Conservation (phyloP, 2,113 vertebrate species). For the Lagopus leucura region DNA sequence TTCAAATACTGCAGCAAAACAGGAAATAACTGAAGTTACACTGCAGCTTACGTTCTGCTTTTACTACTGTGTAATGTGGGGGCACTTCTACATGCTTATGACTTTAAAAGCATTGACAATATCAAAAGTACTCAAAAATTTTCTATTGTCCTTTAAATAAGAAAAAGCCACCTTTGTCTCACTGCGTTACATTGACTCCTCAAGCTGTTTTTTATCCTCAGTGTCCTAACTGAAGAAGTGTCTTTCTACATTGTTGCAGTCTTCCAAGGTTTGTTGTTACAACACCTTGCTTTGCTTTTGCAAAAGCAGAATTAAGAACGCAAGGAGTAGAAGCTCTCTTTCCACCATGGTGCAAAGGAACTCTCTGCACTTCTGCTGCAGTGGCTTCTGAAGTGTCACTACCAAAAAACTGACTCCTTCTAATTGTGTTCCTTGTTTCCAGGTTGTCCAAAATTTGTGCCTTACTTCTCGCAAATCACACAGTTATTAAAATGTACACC, state of each 20-base stretch:
- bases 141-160: neutral
- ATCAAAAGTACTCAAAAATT: neutral
- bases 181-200: neutral
- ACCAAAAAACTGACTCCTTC: neutral
- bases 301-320: neutral
- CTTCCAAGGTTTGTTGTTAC: neutral
- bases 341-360: neutral
- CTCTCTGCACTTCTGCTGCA: neutral
- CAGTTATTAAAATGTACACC: neutral
- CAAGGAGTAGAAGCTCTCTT: neutral
- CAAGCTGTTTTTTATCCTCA: neutral
- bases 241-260: neutral
- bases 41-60: neutral
- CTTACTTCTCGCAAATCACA: neutral
- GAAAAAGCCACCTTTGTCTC: neutral
- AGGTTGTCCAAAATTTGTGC: conserved; percentile 37
- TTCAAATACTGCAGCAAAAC: neutral
- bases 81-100: neutral
- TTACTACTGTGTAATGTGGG: neutral
- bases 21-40: neutral
- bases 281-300: neutral
- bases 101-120: neutral
- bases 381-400: neutral
- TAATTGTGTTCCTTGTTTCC: conserved; percentile 18
- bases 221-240: neutral